Evolutionary conservation across 2,113 vertebrate species (phyloP), one percentile per base, ranked within the genome.

Genomic region (Tretioscincus oriximinensis): DNA sequence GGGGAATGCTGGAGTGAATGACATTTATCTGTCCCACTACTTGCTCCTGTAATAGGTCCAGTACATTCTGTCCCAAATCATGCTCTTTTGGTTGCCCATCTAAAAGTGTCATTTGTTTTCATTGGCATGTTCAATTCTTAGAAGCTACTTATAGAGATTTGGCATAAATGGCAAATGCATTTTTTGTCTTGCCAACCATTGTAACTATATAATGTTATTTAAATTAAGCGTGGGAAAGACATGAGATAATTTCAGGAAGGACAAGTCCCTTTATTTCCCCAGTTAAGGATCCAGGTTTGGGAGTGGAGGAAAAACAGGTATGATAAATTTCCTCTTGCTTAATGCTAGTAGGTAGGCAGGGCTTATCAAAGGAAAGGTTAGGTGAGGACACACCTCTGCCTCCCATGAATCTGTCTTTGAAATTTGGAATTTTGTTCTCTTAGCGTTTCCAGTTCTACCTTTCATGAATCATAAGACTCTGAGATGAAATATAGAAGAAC

Each of bases 121-220:
- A 67, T 75, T 76, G 60, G 51, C n/a, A 61, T 29, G 21, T 29
- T 20, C 21, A 81, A 1, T 58, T 20, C 35, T 69, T 24, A 28
- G 26, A 49, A 61, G 68, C 12, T 63, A n/a, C 51, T 26, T 29
- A 49, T 45, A 75, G 41, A 61, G 61, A 29, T 84, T 61, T 60
- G 51, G 41, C 9, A 31, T 21, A 67, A 61, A n/a, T 66, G 31
- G 70, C 41, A 67, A 78, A 74, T 73, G 21, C 21, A 45, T 63
- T n/a, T 83, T 73, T 61, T 5, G 35, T n/a, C 61, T 63, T 47
- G 3, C 29, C 75, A 29, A 58, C 49, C 12, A 61, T n/a, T 61
- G 45, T 31, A 84, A 26, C 35, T 63, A 73, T 35, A 61, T 74
- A 68, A 79, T 31, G 26, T 60, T 49, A 84, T 68, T 61, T 68